Evolutionary conservation across 2,113 vertebrate species (phyloP).

Genomic region (Pholis gunnellus): DNA sequence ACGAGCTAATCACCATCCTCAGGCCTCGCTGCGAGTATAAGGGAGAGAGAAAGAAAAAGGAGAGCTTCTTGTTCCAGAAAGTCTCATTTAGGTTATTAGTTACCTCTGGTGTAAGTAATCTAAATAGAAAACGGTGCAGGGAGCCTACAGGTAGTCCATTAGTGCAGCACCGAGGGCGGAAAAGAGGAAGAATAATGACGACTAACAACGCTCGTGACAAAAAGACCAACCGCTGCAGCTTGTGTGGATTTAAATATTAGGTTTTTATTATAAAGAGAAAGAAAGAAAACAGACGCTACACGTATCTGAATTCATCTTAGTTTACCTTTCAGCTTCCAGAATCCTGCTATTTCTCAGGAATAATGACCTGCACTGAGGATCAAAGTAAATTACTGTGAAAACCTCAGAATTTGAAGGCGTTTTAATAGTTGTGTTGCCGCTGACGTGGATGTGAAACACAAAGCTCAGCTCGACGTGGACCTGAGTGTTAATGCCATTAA

Average conservation of each 20-base stretch:
- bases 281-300: background rate
- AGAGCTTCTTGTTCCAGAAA: slow-evolving; percentile 1
- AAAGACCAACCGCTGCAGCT: slow-evolving; percentile 9
- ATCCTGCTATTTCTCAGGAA: background rate
- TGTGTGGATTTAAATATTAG: slow-evolving; percentile 35
- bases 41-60: too few relatives aligned
- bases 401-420: background rate
- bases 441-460: slow-evolving; percentile 50
- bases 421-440: background rate
- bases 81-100: slow-evolving; percentile 47
- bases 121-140: slow-evolving; percentile 16
- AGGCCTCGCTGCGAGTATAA: background rate
- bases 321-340: slow-evolving; percentile 18
- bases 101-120: slow-evolving; percentile 34
- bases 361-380: slow-evolving; percentile 9
- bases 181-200: slow-evolving; percentile 29
- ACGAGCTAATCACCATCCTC: slow-evolving; percentile 23
- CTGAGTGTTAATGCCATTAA: slow-evolving; percentile 54
- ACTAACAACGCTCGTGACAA: background rate
- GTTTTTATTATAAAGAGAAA: slow-evolving; percentile 14
- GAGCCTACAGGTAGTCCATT: slow-evolving; percentile 56
- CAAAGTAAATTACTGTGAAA: background rate
- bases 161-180: slow-evolving; percentile 2
- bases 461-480: slow-evolving; percentile 46
- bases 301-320: slow-evolving; percentile 19